A percentile compares a stretch with the other conserved stretches of the same genome.
phyloP scores from a whole-genome alignment of 1,140 invertebrate genomes.

The Achroia grisella region DNA sequence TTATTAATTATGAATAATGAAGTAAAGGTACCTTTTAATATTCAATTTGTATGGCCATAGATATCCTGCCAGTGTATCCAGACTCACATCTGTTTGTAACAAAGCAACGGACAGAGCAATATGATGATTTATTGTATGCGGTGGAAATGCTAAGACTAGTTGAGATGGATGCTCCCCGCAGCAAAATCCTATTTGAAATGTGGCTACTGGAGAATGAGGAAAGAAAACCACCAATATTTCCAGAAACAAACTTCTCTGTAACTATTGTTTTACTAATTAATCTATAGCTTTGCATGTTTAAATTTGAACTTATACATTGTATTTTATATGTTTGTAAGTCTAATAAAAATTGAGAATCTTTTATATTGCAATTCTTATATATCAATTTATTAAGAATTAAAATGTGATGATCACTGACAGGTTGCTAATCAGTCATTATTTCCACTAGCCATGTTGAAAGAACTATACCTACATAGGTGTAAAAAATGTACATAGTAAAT shows the following conservation, averaged over 20 bases:
- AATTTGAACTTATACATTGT: too few species aligned
- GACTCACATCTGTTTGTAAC: slow-evolving; percentile 84
- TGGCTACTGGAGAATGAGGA: slow-evolving; percentile 79
- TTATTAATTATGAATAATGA: too few species aligned
- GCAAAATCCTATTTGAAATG: slow-evolving; percentile 81
- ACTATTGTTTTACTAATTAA: slow-evolving; percentile 8
- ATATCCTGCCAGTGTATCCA: slow-evolving; percentile 82
- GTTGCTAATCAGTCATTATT: too few species aligned
- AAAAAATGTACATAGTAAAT: too few species aligned
- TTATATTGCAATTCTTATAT: too few species aligned
- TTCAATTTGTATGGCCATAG: slow-evolving; percentile 61
- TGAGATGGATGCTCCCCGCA: slow-evolving; percentile 35
- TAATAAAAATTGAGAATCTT: too few species aligned
- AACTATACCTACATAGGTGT: too few species aligned
- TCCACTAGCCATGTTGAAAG: too few species aligned
- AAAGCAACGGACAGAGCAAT: slow-evolving; percentile 82
- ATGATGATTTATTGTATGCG: slow-evolving; percentile 82
- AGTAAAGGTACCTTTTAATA: too few species aligned
- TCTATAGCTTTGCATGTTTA: too few species aligned
- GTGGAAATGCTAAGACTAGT: slow-evolving; percentile 77
- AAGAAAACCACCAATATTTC: slow-evolving; percentile 38
- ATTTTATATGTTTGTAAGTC: slow-evolving; percentile 2
- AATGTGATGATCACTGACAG: too few species aligned
- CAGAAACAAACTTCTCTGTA: slow-evolving; percentile 49
- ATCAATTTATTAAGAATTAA: too few species aligned